These are phyloP conservation scores for Cacoxenus indagator DNA, from an alignment of 2,888 invertebrate species.

Conservation along the genomic window DNA sequence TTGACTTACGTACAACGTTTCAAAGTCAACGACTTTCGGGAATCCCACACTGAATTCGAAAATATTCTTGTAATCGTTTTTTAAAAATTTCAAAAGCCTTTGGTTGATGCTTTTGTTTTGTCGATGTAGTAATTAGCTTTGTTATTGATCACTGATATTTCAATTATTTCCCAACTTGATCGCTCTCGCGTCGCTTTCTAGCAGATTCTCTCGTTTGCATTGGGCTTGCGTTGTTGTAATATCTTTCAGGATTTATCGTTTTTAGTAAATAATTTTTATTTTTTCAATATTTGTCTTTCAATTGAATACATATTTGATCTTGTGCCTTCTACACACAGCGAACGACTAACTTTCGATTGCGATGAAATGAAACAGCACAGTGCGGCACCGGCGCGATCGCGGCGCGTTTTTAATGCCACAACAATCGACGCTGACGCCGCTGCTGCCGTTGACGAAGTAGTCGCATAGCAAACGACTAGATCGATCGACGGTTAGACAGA, in stretches of 20 bases:
- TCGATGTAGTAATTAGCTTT: no score
- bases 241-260: slow-evolving; percentile 1
- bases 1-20: no score
- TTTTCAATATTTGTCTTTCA: slow-evolving; percentile 41
- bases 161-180: no score
- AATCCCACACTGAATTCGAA: no score
- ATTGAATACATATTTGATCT: slow-evolving; percentile 44
- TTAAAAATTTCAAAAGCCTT: no score
- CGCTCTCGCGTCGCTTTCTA: no score
- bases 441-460: background rate
- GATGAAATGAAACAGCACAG: slow-evolving; percentile 17
- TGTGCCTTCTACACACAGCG: slow-evolving; percentile 48
- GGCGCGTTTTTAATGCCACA: background rate
- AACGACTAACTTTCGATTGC: slow-evolving; percentile 60
- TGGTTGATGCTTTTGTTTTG: no score
- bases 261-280: slow-evolving; percentile 37
- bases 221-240: background rate
- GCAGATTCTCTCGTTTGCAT: no score
- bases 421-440: background rate
- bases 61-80: no score
- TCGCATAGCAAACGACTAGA: slow-evolving; percentile 32
- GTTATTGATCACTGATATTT: no score
- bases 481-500: background rate
- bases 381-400: background rate
- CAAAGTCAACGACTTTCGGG: no score